A percentile compares a stretch with the other conserved stretches of the same genome.
Evolutionary conservation across 2,113 vertebrate species (phyloP).

Genomic region (Dromaius novaehollandiae): DNA sequence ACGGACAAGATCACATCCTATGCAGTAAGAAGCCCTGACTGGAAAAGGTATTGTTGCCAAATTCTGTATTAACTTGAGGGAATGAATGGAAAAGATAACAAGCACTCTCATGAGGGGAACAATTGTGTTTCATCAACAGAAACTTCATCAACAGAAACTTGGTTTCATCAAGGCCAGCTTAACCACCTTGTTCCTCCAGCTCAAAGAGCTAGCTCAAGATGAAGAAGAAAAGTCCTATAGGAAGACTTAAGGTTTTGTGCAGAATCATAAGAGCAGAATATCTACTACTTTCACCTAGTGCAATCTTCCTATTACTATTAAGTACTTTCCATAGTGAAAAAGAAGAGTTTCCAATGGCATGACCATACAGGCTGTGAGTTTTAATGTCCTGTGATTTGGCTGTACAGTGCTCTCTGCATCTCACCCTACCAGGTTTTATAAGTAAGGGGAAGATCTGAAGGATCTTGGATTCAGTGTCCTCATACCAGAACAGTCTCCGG

Average conservation of each 20-base stretch:
- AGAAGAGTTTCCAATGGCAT: background rate
- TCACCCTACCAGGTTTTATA: background rate
- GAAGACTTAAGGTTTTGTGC: rapidly evolving
- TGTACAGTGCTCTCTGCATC: background rate
- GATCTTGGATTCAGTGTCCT: background rate
- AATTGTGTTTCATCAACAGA: background rate
- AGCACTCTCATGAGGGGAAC: background rate
- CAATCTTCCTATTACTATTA: background rate
- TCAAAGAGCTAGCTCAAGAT: background rate
- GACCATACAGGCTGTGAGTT: background rate
- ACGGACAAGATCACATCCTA: background rate
- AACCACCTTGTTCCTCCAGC: background rate
- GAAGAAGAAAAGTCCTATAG: background rate
- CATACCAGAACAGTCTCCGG: background rate
- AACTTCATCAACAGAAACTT: background rate
- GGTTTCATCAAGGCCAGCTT: background rate
- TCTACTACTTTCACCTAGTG: background rate
- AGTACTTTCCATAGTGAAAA: background rate
- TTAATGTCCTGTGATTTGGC: background rate
- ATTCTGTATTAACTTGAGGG: background rate
- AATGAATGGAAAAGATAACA: background rate
- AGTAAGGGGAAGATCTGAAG: background rate
- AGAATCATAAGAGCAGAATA: background rate
- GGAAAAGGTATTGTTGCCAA: background rate
- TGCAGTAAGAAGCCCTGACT: background rate